Evolutionary conservation across 92 coral and sea anemone species (phyloP).

Genomic region (Parazoanthus darwini): DNA sequence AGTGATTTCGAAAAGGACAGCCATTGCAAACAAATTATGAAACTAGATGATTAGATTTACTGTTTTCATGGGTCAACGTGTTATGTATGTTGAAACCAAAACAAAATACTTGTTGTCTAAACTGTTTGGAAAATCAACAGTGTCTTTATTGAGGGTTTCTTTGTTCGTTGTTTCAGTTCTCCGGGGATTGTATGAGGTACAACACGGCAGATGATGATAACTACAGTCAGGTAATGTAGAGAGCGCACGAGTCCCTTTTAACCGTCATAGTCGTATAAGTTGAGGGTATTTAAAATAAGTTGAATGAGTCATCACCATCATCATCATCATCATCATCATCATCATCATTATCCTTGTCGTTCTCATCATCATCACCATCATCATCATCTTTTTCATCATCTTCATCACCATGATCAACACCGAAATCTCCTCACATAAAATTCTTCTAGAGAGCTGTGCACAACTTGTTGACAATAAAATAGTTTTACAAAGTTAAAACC

Average conservation of each 20-base stretch:
- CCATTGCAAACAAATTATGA: too few relatives aligned
- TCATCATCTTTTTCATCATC: background rate
- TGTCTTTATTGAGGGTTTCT: background rate
- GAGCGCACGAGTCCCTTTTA: background rate
- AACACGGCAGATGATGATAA: slow-evolving; percentile 37
- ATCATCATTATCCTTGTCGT: background rate
- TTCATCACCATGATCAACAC: background rate
- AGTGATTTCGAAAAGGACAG: too few relatives aligned
- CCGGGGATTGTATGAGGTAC: slow-evolving; percentile 36
- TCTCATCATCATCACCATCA: background rate
- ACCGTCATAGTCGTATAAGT: background rate
- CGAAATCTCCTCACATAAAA: background rate
- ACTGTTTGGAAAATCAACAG: too few relatives aligned
- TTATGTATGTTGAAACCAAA: too few relatives aligned
- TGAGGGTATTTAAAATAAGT: too few relatives aligned
- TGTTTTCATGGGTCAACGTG: too few relatives aligned
- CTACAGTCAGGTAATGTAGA: slow-evolving; percentile 30
- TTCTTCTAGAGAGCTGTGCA: background rate
- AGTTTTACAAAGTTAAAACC: too few relatives aligned
- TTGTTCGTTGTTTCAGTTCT: background rate
- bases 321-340: background rate
- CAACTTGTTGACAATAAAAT: too few relatives aligned
- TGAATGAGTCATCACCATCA: background rate
- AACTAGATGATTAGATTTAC: too few relatives aligned
- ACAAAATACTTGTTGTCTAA: too few relatives aligned